Percentiles rank a stretch among this genome's conserved stretches.
Conservation (phyloP, 2,888 invertebrate species). For the Alcis repandata region DNA sequence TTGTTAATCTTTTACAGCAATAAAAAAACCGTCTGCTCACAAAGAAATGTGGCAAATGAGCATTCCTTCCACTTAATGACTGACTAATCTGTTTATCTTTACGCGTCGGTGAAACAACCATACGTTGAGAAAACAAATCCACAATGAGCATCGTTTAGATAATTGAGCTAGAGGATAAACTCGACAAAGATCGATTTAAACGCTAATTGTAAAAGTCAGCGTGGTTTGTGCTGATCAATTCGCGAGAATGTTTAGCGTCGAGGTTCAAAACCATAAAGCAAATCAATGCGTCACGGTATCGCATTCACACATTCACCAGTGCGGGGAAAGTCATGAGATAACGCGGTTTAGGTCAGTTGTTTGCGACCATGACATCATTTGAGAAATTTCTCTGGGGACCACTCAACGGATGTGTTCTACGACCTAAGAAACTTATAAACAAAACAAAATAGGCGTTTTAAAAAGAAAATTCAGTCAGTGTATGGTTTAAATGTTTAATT, state of each 20-base stretch:
- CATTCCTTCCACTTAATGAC: constrained; percentile 34
- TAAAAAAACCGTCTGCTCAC: constrained; percentile 26
- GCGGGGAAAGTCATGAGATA: constrained; percentile 43
- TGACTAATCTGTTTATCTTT: constrained; percentile 35
- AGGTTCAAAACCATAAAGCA: constrained; percentile 61
- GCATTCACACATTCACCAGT: constrained; percentile 51
- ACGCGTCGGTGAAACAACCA: constrained; percentile 34
- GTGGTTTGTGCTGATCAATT: constrained; percentile 57
- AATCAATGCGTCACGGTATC: constrained; percentile 65
- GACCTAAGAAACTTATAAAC: too few relatives aligned
- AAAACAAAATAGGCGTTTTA: too few relatives aligned
- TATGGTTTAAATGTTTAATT: too few relatives aligned
- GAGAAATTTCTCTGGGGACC: neutral
- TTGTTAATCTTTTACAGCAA: constrained; percentile 16
- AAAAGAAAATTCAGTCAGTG: too few relatives aligned
- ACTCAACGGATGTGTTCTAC: neutral
- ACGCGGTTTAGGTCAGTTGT: constrained; percentile 45
- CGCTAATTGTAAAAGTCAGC: constrained; percentile 53
- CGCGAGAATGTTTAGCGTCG: constrained; percentile 59
- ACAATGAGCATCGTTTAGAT: constrained; percentile 35
- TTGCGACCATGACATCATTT: constrained; percentile 23
- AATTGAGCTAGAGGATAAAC: constrained; percentile 36
- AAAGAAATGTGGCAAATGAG: constrained; percentile 30
- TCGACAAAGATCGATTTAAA: constrained; percentile 44
- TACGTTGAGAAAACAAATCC: constrained; percentile 16